Percentiles rank a stretch among this genome's conserved stretches.
phyloP scores from a whole-genome alignment of 2,888 invertebrate genomes.

The Xanthorhoe spadicearia region DNA sequence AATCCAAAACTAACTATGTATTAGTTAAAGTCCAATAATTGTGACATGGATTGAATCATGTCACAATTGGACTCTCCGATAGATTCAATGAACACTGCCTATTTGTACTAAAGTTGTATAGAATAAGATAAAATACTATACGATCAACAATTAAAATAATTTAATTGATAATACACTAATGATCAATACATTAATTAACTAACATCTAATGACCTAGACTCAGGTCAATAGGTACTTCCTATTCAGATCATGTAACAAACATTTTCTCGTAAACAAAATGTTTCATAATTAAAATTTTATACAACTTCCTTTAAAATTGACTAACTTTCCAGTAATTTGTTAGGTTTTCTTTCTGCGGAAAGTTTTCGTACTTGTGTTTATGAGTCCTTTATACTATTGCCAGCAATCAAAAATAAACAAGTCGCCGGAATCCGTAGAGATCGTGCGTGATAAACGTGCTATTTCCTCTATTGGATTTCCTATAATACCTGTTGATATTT shows the following conservation, averaged over 20 bases:
- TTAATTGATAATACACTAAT: background rate
- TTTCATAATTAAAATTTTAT: background rate
- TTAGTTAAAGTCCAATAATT: no score
- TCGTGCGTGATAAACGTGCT: background rate
- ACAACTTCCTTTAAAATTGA: constrained; percentile 1
- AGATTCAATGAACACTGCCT: background rate
- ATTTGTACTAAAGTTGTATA: background rate
- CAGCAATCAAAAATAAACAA: background rate
- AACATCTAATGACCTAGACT: background rate
- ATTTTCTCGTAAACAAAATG: background rate
- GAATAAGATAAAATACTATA: background rate
- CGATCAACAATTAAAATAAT: background rate
- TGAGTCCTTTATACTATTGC: background rate
- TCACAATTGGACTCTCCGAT: background rate
- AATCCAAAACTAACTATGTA: no score
- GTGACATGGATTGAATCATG: no score
- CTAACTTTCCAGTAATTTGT: constrained; percentile 6
- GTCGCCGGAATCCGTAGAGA: background rate
- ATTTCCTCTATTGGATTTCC: background rate
- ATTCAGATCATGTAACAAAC: background rate
- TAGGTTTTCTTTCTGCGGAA: background rate
- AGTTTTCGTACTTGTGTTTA: background rate
- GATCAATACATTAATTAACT: background rate
- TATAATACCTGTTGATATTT: background rate
- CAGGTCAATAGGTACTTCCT: background rate